phyloP scores from a whole-genome alignment of 2,888 invertebrate species.

The Sacculina carcini region DNA sequence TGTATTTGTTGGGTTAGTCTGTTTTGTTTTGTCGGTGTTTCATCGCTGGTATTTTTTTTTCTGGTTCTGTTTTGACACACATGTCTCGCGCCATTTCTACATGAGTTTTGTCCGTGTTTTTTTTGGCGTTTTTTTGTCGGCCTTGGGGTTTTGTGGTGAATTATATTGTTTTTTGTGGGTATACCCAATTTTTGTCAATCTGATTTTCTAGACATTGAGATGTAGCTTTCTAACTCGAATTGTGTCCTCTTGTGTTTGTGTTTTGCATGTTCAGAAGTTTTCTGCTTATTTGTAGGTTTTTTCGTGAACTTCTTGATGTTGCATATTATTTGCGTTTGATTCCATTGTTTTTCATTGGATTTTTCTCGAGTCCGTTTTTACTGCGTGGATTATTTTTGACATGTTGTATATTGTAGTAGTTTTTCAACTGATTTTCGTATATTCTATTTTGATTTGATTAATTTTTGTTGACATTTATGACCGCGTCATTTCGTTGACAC shows the following conservation, averaged over 20 bases:
- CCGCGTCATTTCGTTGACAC: neutral
- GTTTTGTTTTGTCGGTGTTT: neutral
- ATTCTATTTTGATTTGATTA: too few species aligned
- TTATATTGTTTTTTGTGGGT: conserved; percentile 5
- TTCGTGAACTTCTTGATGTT: too few species aligned
- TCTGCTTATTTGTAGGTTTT: neutral
- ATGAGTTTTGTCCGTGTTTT: too few species aligned
- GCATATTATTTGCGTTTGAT: neutral
- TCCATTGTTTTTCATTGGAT: neutral
- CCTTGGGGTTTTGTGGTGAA: conserved; percentile 9
- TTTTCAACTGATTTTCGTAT: too few species aligned
- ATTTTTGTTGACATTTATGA: neutral
- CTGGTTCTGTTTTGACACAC: neutral
- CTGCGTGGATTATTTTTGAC: neutral
- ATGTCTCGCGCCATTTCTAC: conserved; percentile 4
- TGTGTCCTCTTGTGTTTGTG: neutral
- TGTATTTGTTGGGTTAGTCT: too few species aligned
- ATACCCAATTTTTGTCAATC: neutral
- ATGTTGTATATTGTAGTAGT: too few species aligned
- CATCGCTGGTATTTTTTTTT: neutral
- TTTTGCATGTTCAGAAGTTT: neutral
- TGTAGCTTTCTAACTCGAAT: too few species aligned
- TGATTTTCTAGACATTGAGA: too few species aligned
- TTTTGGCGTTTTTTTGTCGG: too few species aligned
- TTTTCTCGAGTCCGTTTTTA: neutral